Evolutionary conservation across 1,140 invertebrate species (phyloP).

Genomic region (Gryllus bimaculatus): DNA sequence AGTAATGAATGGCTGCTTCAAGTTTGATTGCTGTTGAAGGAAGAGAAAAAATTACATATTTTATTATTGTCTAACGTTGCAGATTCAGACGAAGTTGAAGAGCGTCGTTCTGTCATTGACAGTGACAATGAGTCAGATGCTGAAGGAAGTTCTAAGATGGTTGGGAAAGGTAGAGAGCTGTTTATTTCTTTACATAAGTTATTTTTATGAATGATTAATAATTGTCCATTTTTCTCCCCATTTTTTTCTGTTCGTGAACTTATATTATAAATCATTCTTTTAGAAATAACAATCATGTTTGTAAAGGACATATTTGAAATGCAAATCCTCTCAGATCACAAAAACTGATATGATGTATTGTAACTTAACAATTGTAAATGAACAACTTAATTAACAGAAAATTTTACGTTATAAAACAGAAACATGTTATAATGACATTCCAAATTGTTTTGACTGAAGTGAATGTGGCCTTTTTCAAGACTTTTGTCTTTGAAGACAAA

Average conservation of each 20-base stretch:
- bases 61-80: conserved; percentile 9
- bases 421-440: no score
- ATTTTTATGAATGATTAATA: not conserved
- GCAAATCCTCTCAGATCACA: not conserved
- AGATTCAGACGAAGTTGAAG: conserved; percentile 28
- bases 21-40: not conserved
- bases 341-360: no score
- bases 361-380: no score
- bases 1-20: not conserved
- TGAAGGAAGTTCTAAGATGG: conserved; percentile 10
- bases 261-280: not conserved
- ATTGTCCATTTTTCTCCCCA: not conserved
- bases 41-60: not conserved
- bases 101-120: conserved; percentile 29
- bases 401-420: no score
- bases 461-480: no score
- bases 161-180: conserved; percentile 14
- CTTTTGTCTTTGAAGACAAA: no score
- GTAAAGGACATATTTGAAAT: not conserved
- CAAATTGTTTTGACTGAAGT: no score
- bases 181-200: not conserved
- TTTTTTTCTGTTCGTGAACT: not conserved
- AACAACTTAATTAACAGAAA: no score
- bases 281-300: not conserved
- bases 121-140: conserved; percentile 26